These are phyloP conservation scores for Manacus vitellinus DNA, from an alignment of 2,113 vertebrate species.

Conservation along the genomic window DNA sequence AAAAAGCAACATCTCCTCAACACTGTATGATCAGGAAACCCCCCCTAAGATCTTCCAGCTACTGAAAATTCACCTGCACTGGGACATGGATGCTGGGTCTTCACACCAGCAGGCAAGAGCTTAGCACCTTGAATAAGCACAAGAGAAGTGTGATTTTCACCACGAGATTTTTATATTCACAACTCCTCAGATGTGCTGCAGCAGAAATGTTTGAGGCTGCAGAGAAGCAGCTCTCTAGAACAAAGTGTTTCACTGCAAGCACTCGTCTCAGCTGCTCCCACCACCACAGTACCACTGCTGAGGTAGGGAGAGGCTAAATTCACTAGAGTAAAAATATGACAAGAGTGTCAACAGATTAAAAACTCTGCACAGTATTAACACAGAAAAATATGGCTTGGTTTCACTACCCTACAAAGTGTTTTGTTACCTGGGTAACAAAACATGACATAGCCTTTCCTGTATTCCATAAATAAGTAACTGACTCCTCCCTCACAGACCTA, in stretches of 20 bases:
- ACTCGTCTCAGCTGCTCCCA: neutral
- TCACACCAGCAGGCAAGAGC: neutral
- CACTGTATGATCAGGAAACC: neutral
- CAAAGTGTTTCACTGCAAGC: neutral
- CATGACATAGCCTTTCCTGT: neutral
- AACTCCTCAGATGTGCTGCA: neutral
- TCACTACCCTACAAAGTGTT: neutral
- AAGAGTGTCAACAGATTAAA: neutral
- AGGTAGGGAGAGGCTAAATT: neutral
- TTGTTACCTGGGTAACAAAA: neutral
- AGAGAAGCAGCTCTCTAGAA: neutral
- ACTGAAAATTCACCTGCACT: neutral
- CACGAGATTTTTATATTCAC: neutral
- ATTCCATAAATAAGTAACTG: neutral
- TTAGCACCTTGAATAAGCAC: neutral
- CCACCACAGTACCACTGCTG: neutral
- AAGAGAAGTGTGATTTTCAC: neutral
- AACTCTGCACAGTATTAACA: neutral
- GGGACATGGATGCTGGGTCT: neutral
- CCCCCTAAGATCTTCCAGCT: neutral
- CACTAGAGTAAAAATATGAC: neutral
- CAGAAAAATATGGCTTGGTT: neutral
- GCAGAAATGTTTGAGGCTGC: neutral
- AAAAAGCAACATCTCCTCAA: neutral
- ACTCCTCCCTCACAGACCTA: neutral